Base-by-base conservation (phyloP, 2,888 invertebrate genomes). In the Nomada ruficornis region DNA sequence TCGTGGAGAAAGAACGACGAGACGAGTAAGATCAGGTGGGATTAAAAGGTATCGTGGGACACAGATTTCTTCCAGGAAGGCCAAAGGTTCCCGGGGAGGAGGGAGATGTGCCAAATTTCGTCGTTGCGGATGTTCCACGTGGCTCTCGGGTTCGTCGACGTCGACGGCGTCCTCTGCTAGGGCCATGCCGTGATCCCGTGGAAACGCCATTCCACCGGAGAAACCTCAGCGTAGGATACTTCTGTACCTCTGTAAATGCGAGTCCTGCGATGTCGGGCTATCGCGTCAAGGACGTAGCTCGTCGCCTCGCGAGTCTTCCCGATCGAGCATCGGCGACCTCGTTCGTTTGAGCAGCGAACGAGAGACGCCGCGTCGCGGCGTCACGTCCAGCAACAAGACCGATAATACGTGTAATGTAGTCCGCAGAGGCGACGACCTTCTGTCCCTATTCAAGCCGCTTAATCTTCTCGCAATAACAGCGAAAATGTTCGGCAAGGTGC, bases 401-500 rank as follows among this genome's bases (percentile, higher is more conserved):
- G 83, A 79, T 26, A 60, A 63, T 67, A 52, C 68, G 80, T 77
- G 81, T 80, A 52, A 88, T 85, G 84, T 79, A 47, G 68, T 68
- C 59, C 67, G 52, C 78, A 42, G 52, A 26, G 70, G 62, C 44
- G 80, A 52, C 50, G 69, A 42, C 50, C 23, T 36, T 69, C 70
- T 64, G 70, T 70, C 69, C 50, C 80, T 76, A 54, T 59, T 54
- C 74, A 60, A 77, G 60, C 82, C 55, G 75, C 36, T 59, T 68
- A 23, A 69, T 55, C 62, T 70, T n/a, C 55, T 67, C 74, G 72
- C 77, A 80, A 86, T 85, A 86, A 79, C 86, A 77, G 84, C 71
- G 84, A 89, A 82, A 67, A 92, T 93, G 93, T 92, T 93, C 80
- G 93, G 92, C 77, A 92, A 92, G 83, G 89, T 92, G 78, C 91